A percentile compares a stretch with the other conserved stretches of the same genome.
These are phyloP conservation scores for Heliconius congener DNA, from an alignment of 1,140 invertebrate genomes.

Conservation along the genomic window DNA sequence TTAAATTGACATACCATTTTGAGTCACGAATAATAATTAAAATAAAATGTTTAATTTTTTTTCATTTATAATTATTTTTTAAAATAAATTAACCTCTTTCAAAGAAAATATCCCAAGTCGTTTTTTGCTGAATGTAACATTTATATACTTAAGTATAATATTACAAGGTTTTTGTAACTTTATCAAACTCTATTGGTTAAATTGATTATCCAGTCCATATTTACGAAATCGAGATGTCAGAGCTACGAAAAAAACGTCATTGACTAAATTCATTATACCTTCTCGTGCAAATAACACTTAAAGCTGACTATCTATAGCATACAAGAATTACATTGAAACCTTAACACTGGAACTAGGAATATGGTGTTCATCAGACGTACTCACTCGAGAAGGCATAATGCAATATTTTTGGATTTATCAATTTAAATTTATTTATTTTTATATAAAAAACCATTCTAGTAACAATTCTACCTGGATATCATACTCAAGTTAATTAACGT, in stretches of 20 bases:
- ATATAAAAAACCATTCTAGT: conserved; percentile 79
- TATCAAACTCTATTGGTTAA: neutral
- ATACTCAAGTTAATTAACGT: conserved; percentile 76
- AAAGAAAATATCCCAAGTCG: too few species aligned
- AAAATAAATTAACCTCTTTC: neutral
- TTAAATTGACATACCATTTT: neutral
- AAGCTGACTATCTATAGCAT: conserved; percentile 43
- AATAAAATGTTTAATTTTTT: too few species aligned
- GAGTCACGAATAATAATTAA: neutral
- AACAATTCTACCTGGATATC: conserved; percentile 80
- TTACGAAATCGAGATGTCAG: conserved; percentile 62
- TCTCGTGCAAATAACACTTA: conserved; percentile 49
- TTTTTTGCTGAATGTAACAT: too few species aligned
- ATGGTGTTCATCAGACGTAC: conserved; percentile 53
- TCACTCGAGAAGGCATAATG: conserved; percentile 53
- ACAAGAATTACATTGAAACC: conserved; percentile 37
- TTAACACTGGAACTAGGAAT: conserved; percentile 43
- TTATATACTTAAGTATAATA: neutral
- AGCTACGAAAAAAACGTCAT: conserved; percentile 63
- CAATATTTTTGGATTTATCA: conserved; percentile 55
- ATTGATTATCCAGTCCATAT: neutral
- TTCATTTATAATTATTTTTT: neutral
- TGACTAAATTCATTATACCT: conserved; percentile 56
- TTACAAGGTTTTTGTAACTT: neutral
- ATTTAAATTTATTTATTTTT: conserved; percentile 58